Percentiles rank a stretch among this genome's conserved stretches.
These are phyloP conservation scores for Staurois parvus DNA, from an alignment of 2,797 vertebrate genomes.

Conservation along the genomic window DNA sequence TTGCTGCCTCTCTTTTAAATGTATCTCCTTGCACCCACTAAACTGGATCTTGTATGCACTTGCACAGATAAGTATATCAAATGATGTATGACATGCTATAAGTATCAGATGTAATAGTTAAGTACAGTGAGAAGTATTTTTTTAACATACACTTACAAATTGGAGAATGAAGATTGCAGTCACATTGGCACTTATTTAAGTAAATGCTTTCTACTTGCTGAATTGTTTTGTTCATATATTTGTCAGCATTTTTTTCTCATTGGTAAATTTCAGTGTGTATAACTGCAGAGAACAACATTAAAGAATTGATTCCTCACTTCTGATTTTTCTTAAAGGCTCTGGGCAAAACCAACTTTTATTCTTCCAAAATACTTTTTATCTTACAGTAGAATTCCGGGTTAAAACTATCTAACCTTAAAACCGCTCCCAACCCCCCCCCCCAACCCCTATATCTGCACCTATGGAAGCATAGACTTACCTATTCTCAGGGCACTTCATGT, in stretches of 20 bases:
- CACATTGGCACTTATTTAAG: not conserved
- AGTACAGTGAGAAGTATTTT: not conserved
- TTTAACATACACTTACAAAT: constrained; percentile 9
- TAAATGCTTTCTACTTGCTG: not conserved
- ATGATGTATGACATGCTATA: constrained; percentile 6
- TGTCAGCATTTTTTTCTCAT: not conserved
- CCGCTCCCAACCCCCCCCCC: too few species aligned
- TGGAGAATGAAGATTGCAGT: constrained; percentile 1
- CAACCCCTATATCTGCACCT: too few species aligned
- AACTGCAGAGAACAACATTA: too few species aligned
- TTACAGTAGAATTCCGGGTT: too few species aligned
- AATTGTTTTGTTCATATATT: not conserved
- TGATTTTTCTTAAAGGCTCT: too few species aligned
- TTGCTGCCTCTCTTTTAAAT: constrained; percentile 56
- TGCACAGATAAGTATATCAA: constrained; percentile 22
- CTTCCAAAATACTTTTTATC: too few species aligned
- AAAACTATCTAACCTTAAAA: too few species aligned
- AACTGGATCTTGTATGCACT: constrained; percentile 34
- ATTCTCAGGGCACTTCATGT: too few species aligned
- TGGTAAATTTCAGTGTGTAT: not conserved
- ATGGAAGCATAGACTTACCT: too few species aligned
- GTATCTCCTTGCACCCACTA: constrained; percentile 37
- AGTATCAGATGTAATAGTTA: constrained; percentile 11
- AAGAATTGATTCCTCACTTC: too few species aligned
- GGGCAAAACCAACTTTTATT: too few species aligned